Base-by-base conservation (phyloP, 2,113 vertebrate genomes). In the Craseonycteris thonglongyai region DNA sequence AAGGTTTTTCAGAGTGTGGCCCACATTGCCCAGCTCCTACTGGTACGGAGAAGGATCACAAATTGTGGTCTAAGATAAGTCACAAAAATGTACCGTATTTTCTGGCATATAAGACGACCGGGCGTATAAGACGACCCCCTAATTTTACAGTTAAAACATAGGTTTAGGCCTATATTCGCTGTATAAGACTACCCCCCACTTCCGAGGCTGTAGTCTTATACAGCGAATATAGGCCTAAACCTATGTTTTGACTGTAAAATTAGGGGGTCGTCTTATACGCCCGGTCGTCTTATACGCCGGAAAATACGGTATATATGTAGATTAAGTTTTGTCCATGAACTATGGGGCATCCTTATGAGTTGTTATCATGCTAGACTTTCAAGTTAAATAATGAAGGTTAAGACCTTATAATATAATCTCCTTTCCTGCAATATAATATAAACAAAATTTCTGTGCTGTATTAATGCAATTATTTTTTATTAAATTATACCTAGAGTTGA, bases 291-390 rank as follows among this genome's bases (percentile, higher is more conserved):
- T n/a, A n/a, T n/a, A n/a, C n/a, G n/a, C n/a, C n/a, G n/a, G n/a
- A n/a, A n/a, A n/a, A n/a, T n/a, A n/a, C n/a, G n/a, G n/a, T n/a
- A 19, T 16, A 14, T 2, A 2, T 0, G 0, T 9, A 12, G 30
- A 76, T 42, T 40, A 3, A 19, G 6, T 15, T 42, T 75, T 24
- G 45, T 2, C 30, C 30, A 3, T 51, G 24, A 47, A 28, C 38
- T 78, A 26, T 42, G 42, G 30, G 58, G 7, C 4, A 18, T 15
- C n/a, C 10, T 2, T 58, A 14, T 63, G 16, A n/a, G 8, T 92
- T 9, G n/a, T 4, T 33, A 14, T 11, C 22, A 15, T 24, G 11
- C 19, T 38, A n/a, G 75, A 26, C 28, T 89, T 91, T 56, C 54
- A 26, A 33, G 6, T 78, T 59, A 19, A 38, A 42, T n/a, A 11